A percentile compares a stretch with the other conserved stretches of the same genome.
phyloP scores from a whole-genome alignment of 1,140 invertebrate species.

The Aculops lycopersici region DNA sequence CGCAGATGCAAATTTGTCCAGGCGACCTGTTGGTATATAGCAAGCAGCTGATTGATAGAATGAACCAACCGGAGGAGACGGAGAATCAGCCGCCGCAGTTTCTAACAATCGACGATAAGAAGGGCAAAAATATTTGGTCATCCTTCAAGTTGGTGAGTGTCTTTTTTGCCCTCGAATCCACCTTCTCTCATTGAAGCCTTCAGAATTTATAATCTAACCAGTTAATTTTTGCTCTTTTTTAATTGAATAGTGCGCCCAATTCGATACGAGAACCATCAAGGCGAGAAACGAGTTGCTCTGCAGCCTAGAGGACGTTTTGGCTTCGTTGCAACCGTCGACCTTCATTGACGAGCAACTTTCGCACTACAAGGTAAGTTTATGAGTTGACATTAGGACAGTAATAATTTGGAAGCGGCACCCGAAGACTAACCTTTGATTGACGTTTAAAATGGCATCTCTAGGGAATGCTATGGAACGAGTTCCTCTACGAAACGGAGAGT shows the following conservation, averaged over 20 bases:
- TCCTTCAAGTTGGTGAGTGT: slow-evolving; percentile 18
- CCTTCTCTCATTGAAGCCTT: no score
- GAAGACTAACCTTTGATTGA: no score
- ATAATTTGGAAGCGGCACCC: slow-evolving; percentile 4
- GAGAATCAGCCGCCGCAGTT: no score
- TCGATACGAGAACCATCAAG: slow-evolving; percentile 20
- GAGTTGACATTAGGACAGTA: not conserved
- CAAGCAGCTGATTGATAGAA: slow-evolving; percentile 20
- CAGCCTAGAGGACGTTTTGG: slow-evolving; percentile 23
- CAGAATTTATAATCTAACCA: no score
- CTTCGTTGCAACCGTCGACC: slow-evolving; percentile 20
- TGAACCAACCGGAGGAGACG: no score
- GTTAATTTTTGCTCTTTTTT: no score
- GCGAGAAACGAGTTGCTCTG: slow-evolving; percentile 20
- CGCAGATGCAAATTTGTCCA: slow-evolving; percentile 23
- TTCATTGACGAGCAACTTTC: slow-evolving; percentile 25
- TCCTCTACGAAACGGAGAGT: slow-evolving; percentile 12
- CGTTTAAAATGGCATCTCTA: no score
- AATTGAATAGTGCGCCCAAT: slow-evolving; percentile 18
- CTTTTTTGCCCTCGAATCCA: no score
- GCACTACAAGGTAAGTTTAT: slow-evolving; percentile 20
- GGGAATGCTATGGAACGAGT: slow-evolving; percentile 19
- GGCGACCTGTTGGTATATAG: slow-evolving; percentile 22
- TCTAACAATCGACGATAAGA: no score
- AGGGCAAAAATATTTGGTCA: slow-evolving; percentile 23